Base-by-base conservation (phyloP, 2,797 vertebrate species). In the Limosa lapponica region DNA sequence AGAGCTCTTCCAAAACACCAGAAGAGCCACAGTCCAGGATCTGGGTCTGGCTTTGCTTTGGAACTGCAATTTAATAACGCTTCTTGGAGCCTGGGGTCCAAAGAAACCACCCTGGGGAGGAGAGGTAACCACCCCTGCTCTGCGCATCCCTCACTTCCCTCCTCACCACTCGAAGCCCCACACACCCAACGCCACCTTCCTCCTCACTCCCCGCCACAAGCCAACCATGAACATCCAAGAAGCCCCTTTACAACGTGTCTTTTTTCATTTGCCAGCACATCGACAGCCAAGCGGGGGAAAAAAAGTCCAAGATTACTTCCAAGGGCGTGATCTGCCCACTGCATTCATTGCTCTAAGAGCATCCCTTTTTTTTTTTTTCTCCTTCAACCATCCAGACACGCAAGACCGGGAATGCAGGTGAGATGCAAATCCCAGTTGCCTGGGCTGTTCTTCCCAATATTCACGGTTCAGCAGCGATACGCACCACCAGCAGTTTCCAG, bases 401-500 rank as follows among this genome's bases (percentile, higher is more conserved):
- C 54, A 23, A 28, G 44, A 28, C 54, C 4, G 1, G 84, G 55
- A 93, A 86, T 6, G 46, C 91, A 96, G 91, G 85, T 93, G 87
- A 90, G 72, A 37, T 55, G 55, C 55, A 81, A 88, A 93, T 82
- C 89, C 93, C 77, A 44, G 58, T 3, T 51, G 48, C 70, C 17
- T 32, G 78, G 43, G 72, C 73, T 78, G 82, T 23, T 88, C 75
- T 55, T 32, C 91, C 71, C 82, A 12, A 1, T 15, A 24, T 24
- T 46, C 39, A 48, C 8, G n/a, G 39, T 79, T 30, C 37, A 16
- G 78, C 55, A 19, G 51, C 3, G 8, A 67, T 25, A 14, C 0
- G 3, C 62, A 93, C 22, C 81, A 58, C 79, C 11, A 81, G 84
- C 82, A 71, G 37, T 73, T 95, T 17, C 89, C 91, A 95, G 82